Evolutionary conservation across 2,113 vertebrate genomes (phyloP), one percentile per base, ranked within the genome.

Genomic region (Tachycineta bicolor): DNA sequence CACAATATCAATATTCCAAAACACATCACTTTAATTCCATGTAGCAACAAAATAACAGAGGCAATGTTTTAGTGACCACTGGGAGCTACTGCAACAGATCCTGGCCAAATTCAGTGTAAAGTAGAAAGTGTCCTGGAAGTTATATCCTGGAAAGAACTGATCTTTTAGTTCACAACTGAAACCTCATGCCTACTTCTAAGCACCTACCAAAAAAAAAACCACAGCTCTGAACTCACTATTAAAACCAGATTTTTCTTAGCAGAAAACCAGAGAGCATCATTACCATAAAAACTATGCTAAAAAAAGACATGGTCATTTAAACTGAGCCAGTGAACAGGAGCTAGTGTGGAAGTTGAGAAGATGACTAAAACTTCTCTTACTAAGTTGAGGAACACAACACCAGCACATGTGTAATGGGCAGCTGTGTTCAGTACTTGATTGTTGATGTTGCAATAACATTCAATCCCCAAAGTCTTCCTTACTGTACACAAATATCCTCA

Each of bases 351-450:
- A 79, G 18, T 17, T n/a, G 7, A 70, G 44, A 60, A 31, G 21
- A 64, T 7, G n/a, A n/a, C 44, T 37, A 68, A 78, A 85, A 60
- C 44, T 76, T 53, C 50, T 67, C 25, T 41, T 41, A 12, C 15
- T 15, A 17, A 62, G 8, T 0, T 62, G 43, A 70, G 8, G 33
- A 86, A 65, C 1, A 6, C 2, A 3, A 65, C 25, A 93, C 1
- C 21, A 60, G 4, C 28, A 26, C 3, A 2, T 0, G 0, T 18
- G 14, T 47, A 28, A 41, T 1, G 6, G 6, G 29, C 34, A 71
- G 21, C 3, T 6, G n/a, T 16, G 53, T 37, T 65, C 2, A 6
- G 29, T 29, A 73, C 31, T 39, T 9, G 39, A 79, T 4, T 43
- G 25, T 20, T 65, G 39, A 25, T 17, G 7, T 58, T 69, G 39